Evolutionary conservation across 2,888 invertebrate species (phyloP).

Genomic region (Entomobrya multifasciata): DNA sequence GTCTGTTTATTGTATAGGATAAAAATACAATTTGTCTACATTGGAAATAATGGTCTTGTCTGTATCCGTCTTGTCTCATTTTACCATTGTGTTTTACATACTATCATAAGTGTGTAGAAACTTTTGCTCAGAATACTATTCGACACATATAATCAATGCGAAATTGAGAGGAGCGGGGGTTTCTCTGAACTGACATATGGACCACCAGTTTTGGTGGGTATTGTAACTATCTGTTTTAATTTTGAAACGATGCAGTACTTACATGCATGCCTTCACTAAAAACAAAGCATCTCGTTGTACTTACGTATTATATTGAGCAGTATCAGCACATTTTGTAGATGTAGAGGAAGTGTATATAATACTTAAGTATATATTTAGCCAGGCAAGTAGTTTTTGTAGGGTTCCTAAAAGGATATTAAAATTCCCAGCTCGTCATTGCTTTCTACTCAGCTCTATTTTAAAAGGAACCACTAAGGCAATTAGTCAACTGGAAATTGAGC

Average conservation of each 20-base stretch:
- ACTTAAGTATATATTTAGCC: no score
- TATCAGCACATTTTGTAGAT: background rate
- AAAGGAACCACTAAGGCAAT: constrained; percentile 63
- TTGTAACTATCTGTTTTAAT: no score
- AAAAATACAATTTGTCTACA: constrained; percentile 47
- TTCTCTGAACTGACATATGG: background rate
- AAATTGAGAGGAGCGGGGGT: background rate
- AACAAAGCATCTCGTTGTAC: no score
- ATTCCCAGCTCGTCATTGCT: constrained; percentile 60
- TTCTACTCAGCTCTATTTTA: constrained; percentile 46
- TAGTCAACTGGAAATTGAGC: constrained; percentile 66
- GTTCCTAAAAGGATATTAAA: constrained; percentile 57
- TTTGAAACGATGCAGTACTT: background rate
- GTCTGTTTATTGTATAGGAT: no score
- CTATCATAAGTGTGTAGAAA: background rate
- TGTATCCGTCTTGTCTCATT: no score
- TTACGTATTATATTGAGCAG: constrained; percentile 19
- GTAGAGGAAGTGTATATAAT: no score
- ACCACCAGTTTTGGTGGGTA: background rate
- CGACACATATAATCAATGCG: constrained; percentile 30
- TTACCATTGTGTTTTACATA: no score
- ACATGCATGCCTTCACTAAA: background rate
- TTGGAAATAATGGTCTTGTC: constrained; percentile 12
- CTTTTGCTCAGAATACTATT: no score
- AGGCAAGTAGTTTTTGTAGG: constrained; percentile 7